phyloP scores from a whole-genome alignment of 2,113 vertebrate genomes.

The Etheostoma spectabile region DNA sequence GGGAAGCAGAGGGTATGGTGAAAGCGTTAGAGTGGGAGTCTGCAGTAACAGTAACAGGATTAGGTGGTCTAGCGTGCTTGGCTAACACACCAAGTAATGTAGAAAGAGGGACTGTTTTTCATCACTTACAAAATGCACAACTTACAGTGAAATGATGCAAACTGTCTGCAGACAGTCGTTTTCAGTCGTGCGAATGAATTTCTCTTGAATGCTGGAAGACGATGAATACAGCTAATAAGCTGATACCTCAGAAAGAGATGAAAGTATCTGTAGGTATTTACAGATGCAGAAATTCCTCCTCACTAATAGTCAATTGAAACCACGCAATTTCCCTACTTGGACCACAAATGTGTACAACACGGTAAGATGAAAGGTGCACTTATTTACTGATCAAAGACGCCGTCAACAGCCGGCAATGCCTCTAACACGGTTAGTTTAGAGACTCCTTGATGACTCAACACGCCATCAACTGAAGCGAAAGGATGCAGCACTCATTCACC shows the following conservation, averaged over 20 bases:
- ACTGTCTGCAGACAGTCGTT: constrained; percentile 19
- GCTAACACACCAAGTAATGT: constrained; percentile 56
- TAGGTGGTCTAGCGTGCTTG: constrained; percentile 63
- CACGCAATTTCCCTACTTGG: constrained; percentile 24
- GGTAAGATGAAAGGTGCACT: constrained; percentile 58
- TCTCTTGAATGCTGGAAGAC: background rate
- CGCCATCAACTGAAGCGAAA: constrained; percentile 41
- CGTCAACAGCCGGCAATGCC: constrained; percentile 36
- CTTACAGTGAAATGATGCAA: constrained; percentile 1
- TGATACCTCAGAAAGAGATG: background rate
- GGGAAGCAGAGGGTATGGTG: constrained; percentile 67
- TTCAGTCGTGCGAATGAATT: background rate
- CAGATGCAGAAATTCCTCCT: constrained; percentile 1
- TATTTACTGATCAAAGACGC: constrained; percentile 58
- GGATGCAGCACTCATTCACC: constrained; percentile 62
- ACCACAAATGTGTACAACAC: constrained; percentile 11
- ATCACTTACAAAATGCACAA: constrained; percentile 48
- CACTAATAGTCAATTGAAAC: constrained; percentile 8
- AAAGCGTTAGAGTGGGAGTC: constrained; percentile 72
- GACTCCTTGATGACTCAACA: constrained; percentile 65
- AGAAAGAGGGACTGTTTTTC: constrained; percentile 61
- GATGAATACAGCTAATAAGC: background rate
- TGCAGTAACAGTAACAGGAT: constrained; percentile 70
- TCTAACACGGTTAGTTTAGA: constrained; percentile 56
- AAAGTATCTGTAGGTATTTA: constrained; percentile 14